A percentile compares a stretch with the other conserved stretches of the same genome.
Evolutionary conservation across 2,113 vertebrate species (phyloP).

Genomic region (Amazona vittata): DNA sequence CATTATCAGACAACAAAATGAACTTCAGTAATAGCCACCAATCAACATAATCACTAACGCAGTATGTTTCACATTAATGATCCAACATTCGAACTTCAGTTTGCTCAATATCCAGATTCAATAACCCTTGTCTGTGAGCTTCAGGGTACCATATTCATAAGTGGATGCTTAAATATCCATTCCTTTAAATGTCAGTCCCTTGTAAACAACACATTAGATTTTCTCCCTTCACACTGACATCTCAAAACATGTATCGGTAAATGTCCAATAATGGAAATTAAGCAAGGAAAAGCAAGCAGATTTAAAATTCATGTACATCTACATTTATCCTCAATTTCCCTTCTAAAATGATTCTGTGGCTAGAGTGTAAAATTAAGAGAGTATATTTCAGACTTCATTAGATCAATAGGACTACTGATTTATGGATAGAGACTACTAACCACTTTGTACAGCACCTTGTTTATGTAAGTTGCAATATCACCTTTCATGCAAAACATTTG

Average conservation of each 20-base stretch:
- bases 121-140: background rate
- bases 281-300: background rate
- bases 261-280: background rate
- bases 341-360: background rate
- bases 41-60: background rate
- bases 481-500: background rate
- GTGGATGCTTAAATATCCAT: background rate
- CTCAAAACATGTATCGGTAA: background rate
- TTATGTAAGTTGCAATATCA: background rate
- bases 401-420: background rate
- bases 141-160: background rate
- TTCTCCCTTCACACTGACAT: background rate
- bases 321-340: background rate
- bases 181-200: background rate
- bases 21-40: slow-evolving; percentile 4
- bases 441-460: background rate
- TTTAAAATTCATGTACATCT: background rate
- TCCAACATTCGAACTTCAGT: background rate
- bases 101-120: slow-evolving; percentile 10
- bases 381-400: background rate
- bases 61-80: background rate
- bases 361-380: background rate
- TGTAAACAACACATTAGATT: background rate
- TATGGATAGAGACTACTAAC: background rate
- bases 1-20: slow-evolving; percentile 23